Evolutionary conservation across 2,113 vertebrate genomes (phyloP), one percentile per base, ranked within the genome.

Genomic region (Pao palembangensis): DNA sequence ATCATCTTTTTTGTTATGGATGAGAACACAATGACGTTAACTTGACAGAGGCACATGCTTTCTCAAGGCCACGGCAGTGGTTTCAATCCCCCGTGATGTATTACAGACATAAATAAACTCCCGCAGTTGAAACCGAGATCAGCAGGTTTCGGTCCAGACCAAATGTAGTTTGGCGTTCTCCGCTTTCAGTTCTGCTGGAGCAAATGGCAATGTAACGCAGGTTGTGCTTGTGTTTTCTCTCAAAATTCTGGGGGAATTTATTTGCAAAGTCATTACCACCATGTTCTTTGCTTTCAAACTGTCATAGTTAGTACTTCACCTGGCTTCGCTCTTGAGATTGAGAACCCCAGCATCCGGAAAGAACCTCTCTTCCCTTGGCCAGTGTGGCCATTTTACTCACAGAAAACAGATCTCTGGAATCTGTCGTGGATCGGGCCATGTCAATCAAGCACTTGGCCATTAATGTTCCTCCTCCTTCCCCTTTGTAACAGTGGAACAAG

Each of bases 391-490:
- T 67, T 79, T 85, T 69, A 67, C 78, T 75, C 72, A 72, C 71
- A 71, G 75, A 73, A 86, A 87, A 77, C 66, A 76, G 78, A 75
- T 17, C 63, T 52, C 63, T 58, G 44, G 82, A 67, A 83, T 80
- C 78, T 72, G 83, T 69, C 67, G 71, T 75, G 80, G 77, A 88
- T 82, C 67, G 64, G 68, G 80, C 54, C 69, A 12, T 74, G 68
- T 85, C 84, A 87, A 80, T 88, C 86, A 87, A 90, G 80, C 67
- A 43, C 52, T 58, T 67, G 73, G 62, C 69, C 61, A 60, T 80
- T 80, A 3, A 28, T 28, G 1, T 28, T 28, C 25, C 25, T 72
- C 75, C 78, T 82, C 58, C 66, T 76, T 4, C 70, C 49, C 68
- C 76, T 70, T 85, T 83, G 70, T 69, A 75, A 78, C 64, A 67